Base-by-base conservation (phyloP, 2,888 invertebrate genomes). In the Pollenia griseotomentosa region DNA sequence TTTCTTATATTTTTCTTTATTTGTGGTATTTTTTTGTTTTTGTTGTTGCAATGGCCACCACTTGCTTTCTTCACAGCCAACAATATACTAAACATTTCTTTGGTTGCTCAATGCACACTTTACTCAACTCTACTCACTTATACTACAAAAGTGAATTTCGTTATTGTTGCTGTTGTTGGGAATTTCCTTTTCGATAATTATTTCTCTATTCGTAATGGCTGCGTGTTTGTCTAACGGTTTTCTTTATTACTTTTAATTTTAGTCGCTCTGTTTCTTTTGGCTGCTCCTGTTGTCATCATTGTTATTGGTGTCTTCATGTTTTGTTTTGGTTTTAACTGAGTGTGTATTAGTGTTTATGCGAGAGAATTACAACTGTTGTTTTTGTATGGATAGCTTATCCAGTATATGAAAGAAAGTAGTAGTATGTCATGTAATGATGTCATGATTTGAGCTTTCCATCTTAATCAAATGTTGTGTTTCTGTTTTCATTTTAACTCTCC, bases 371-470 rank as follows among this genome's bases (percentile, higher is more conserved):
- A 23, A 14, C 4, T 33, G 3, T 53, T 53, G 68, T 51, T 51
- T 23, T 8, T 48, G 23, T 48, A n/a, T n/a, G 9, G n/a, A n/a
- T 11, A 12, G 16, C 33, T 1, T 19, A 12, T 33, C 7, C 46
- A n/a, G 12, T 53, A 48, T 16, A 8, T 48, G 14, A 8, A 51
- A 61, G 44, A 11, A 33, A 6, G 6, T 14, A 59, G 44, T 53
- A 68, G 75, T 33, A 12, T 85, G 63, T 44, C 59, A 73, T 44
- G 4, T 63, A 82, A 82, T 89, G 89, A 89, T 89, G 89, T 89
- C 89, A 89, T 89, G 42, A 80, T 80, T 88, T 85, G 85, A 88
- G 88, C 83, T 88, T 84, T 84, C 46, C 61, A 51, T 70, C 12
- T 59, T 33, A 23, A 23, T 73, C 14, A 71, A 51, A 48, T 71